These are phyloP conservation scores for Steatocranus sp. DNA, from an alignment of 2,797 vertebrate species.

Conservation along the genomic window DNA sequence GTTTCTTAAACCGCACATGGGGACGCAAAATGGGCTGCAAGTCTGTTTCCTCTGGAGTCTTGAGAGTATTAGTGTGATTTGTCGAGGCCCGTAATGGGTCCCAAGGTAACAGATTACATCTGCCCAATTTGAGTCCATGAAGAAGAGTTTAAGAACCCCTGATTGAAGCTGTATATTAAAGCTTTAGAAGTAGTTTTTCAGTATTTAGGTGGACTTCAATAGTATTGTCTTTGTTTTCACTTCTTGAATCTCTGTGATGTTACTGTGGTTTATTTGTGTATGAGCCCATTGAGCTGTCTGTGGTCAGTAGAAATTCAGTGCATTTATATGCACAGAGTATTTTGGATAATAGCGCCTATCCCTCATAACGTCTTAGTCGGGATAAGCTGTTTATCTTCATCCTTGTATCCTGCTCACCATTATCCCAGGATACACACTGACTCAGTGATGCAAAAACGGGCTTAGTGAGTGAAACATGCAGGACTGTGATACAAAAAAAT, in stretches of 20 bases:
- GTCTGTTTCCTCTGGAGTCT: neutral
- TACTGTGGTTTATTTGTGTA: conserved; percentile 83
- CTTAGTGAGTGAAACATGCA: conserved; percentile 33
- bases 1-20: conserved; percentile 47
- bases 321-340: conserved; percentile 30
- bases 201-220: conserved; percentile 81
- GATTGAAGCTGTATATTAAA: conserved; percentile 79
- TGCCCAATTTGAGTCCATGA: conserved; percentile 28
- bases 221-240: conserved; percentile 78
- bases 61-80: conserved; percentile 3
- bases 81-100: neutral
- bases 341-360: conserved; percentile 40
- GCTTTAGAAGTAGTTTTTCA: conserved; percentile 88
- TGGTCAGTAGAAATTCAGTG: conserved; percentile 60
- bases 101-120: neutral
- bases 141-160: conserved; percentile 66
- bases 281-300: conserved; percentile 72
- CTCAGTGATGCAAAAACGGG: conserved; percentile 24
- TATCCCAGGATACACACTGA: conserved; percentile 26
- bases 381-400: conserved; percentile 53
- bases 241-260: conserved; percentile 77
- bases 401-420: conserved; percentile 38
- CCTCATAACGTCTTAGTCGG: conserved; percentile 28
- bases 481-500: conserved; percentile 44
- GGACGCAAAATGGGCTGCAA: conserved; percentile 10